These are phyloP conservation scores for Galago senegalensis DNA, from an alignment of 2,797 vertebrate genomes.

Conservation along the genomic window DNA sequence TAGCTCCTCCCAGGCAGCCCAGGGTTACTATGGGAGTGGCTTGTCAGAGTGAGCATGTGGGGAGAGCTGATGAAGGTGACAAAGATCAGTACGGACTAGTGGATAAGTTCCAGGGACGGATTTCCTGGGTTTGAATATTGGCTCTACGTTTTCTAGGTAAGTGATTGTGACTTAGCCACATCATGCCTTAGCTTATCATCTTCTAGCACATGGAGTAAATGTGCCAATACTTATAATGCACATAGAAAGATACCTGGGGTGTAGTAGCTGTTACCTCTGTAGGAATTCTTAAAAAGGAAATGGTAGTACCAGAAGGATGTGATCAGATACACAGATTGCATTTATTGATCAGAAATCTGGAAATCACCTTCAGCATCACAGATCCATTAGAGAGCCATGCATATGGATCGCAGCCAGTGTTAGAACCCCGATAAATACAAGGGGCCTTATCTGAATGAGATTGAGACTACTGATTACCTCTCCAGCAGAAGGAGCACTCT, in stretches of 20 bases:
- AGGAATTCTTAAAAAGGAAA: constrained; percentile 29
- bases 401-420: not conserved
- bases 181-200: not conserved
- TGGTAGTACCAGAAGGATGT: not conserved
- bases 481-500: not conserved
- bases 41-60: not conserved
- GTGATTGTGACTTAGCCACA: not conserved
- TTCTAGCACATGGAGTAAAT: not conserved
- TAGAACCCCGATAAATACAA: not conserved
- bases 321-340: not conserved
- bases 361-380: not conserved
- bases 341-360: constrained; percentile 14
- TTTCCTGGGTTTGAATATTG: not conserved
- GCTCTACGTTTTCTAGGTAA: not conserved
- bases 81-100: accelerated
- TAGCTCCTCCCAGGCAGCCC: no score
- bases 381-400: not conserved
- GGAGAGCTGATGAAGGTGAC: not conserved
- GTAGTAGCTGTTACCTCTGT: not conserved
- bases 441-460: not conserved
- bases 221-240: not conserved
- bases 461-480: not conserved
- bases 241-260: not conserved
- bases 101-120: no score
- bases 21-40: not conserved